Evolutionary conservation across 1,140 invertebrate species (phyloP).

Genomic region (Condylostylus longicornis): DNA sequence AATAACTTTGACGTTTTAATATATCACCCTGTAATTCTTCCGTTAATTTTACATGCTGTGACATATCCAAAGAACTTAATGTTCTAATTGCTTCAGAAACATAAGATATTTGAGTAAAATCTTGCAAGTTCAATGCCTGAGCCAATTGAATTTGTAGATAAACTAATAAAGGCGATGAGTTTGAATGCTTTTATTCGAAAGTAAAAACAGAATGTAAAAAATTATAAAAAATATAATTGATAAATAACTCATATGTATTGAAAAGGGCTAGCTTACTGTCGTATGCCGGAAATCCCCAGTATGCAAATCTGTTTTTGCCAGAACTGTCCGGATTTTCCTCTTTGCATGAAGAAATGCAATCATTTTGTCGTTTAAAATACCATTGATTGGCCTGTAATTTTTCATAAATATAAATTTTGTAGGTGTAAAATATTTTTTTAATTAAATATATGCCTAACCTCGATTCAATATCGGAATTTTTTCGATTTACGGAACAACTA

Average conservation of each 20-base stretch:
- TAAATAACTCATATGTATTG: neutral
- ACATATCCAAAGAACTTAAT: conserved; percentile 54
- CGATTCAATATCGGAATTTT: conserved; percentile 3
- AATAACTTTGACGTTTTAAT: conserved; percentile 59
- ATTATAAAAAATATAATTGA: neutral
- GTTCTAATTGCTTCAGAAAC: conserved; percentile 65
- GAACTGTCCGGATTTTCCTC: conserved; percentile 77
- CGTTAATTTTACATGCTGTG: conserved; percentile 61
- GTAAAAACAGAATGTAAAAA: conserved; percentile 2
- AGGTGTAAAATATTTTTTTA: neutral
- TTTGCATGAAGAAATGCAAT: conserved; percentile 68
- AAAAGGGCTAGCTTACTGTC: conserved; percentile 9
- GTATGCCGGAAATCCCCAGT: conserved; percentile 29
- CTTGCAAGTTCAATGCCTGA: conserved; percentile 73
- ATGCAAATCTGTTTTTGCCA: conserved; percentile 67
- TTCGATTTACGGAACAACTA: conserved; percentile 11
- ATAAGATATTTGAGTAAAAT: conserved; percentile 67
- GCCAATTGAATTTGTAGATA: conserved; percentile 69
- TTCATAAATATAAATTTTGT: neutral
- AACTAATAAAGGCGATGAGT: conserved; percentile 24
- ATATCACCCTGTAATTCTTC: conserved; percentile 69
- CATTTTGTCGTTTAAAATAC: conserved; percentile 8
- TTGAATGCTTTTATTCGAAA: conserved; percentile 13
- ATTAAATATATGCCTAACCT: conserved; percentile 13
- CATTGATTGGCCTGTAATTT: neutral